Percentiles rank a stretch among this genome's conserved stretches.
These are phyloP conservation scores for Sarcophaga bullata DNA, from an alignment of 1,140 invertebrate genomes.

Conservation along the genomic window DNA sequence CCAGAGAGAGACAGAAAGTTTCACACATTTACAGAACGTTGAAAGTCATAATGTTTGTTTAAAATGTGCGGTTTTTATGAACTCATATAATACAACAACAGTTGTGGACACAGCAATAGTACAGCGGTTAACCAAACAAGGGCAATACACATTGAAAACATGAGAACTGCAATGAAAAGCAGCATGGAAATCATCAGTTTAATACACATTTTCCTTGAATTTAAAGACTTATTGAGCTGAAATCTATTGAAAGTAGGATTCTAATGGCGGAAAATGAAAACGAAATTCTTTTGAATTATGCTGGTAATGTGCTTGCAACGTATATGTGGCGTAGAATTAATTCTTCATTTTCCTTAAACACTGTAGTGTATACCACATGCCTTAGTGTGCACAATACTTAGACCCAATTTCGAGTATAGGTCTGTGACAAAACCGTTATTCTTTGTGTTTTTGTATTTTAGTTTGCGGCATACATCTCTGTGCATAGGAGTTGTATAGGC, in stretches of 20 bases:
- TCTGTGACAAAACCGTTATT: not conserved
- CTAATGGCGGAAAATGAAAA: too few relatives aligned
- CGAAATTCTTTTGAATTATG: too few relatives aligned
- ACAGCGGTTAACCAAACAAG: too few relatives aligned
- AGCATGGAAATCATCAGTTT: too few relatives aligned
- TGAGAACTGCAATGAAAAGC: not conserved
- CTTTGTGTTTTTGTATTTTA: not conserved
- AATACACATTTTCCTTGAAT: too few relatives aligned
- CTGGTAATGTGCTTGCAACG: too few relatives aligned
- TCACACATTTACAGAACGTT: not conserved
- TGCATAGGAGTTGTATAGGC: not conserved
- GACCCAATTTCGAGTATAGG: not conserved
- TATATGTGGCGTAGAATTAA: too few relatives aligned
- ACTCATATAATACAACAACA: slow-evolving; percentile 4
- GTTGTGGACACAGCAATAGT: not conserved
- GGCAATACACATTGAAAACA: too few relatives aligned
- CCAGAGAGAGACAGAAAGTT: not conserved
- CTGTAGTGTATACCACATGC: too few relatives aligned
- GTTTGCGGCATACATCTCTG: not conserved
- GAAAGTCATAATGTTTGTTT: slow-evolving; percentile 39
- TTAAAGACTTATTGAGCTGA: too few relatives aligned
- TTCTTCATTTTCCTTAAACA: too few relatives aligned
- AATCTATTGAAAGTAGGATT: too few relatives aligned
- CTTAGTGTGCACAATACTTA: not conserved
- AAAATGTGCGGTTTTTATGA: slow-evolving; percentile 32